A percentile compares a stretch with the other conserved stretches of the same genome.
phyloP scores from a whole-genome alignment of 2,113 vertebrate genomes.

The Carassius auratus region DNA sequence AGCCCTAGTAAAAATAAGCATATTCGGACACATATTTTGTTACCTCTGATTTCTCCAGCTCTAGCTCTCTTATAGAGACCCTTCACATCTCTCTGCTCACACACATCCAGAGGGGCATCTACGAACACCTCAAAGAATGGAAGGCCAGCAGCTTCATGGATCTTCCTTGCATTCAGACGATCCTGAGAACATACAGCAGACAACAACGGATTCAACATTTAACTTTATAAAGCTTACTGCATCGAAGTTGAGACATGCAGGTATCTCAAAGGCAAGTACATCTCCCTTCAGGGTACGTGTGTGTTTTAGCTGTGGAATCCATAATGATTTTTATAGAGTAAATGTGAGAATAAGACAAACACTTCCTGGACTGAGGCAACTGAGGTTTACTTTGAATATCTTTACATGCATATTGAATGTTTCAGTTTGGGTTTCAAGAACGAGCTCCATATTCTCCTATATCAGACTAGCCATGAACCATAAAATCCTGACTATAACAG shows the following conservation, averaged over 20 bases:
- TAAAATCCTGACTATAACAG: neutral
- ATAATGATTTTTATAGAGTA: neutral
- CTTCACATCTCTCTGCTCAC: constrained; percentile 96
- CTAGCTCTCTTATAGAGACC: constrained; percentile 96
- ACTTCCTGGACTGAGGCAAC: neutral
- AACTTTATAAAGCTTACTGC: neutral
- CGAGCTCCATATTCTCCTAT: neutral
- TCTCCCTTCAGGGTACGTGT: neutral
- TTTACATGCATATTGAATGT: neutral
- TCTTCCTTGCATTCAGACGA: constrained; percentile 91
- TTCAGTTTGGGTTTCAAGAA: neutral
- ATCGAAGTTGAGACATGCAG: neutral
- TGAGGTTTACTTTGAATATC: neutral
- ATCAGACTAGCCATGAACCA: neutral
- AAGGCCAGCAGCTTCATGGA: constrained; percentile 91
- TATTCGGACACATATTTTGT: neutral
- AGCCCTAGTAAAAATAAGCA: neutral
- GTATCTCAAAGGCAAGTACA: neutral
- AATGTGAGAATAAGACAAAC: neutral
- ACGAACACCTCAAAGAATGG: constrained; percentile 99
- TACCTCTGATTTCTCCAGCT: constrained; percentile 97
- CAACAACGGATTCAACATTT: neutral
- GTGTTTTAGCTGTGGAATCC: neutral
- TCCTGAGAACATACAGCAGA: constrained; percentile 75
- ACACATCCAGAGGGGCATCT: constrained; percentile 94